Evolutionary conservation across 1,140 invertebrate genomes (phyloP).

Genomic region (Diorhabda carinulata): DNA sequence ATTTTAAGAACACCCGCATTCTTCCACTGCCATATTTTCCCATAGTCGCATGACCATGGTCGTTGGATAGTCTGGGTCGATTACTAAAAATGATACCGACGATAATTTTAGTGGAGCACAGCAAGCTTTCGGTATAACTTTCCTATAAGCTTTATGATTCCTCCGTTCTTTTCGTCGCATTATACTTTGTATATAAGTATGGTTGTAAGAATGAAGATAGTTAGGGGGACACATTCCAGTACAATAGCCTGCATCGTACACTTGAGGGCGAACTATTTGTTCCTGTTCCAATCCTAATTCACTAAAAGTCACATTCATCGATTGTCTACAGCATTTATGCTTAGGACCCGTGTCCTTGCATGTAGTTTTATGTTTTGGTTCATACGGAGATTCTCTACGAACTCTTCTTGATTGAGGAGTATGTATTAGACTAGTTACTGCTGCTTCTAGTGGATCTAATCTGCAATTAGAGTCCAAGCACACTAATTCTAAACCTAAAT

Average conservation of each 20-base stretch:
- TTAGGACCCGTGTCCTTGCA: slow-evolving; percentile 52
- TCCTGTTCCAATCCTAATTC: slow-evolving; percentile 57
- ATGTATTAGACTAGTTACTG: slow-evolving; percentile 49
- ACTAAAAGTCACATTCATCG: slow-evolving; percentile 62
- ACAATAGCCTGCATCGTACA: slow-evolving; percentile 71
- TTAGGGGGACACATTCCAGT: slow-evolving; percentile 66
- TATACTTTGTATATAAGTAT: slow-evolving; percentile 68
- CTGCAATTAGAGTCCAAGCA: slow-evolving; percentile 47
- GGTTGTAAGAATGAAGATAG: slow-evolving; percentile 67
- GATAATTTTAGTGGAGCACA: slow-evolving; percentile 67
- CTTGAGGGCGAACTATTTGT: slow-evolving; percentile 65
- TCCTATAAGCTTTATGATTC: slow-evolving; percentile 25
- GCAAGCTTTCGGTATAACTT: slow-evolving; percentile 58
- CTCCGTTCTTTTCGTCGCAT: slow-evolving; percentile 58
- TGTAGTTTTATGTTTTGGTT: slow-evolving; percentile 49
- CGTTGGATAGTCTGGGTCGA: slow-evolving; percentile 59
- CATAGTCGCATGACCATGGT: slow-evolving; percentile 67
- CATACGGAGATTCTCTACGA: slow-evolving; percentile 41
- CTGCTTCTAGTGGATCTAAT: slow-evolving; percentile 43
- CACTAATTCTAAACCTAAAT: slow-evolving; percentile 53
- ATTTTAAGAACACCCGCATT: slow-evolving; percentile 68
- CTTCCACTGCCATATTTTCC: slow-evolving; percentile 67
- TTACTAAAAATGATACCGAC: slow-evolving; percentile 64
- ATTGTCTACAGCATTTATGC: slow-evolving; percentile 63
- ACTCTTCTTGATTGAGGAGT: slow-evolving; percentile 26